Evolutionary conservation across 1,140 invertebrate genomes (phyloP), one percentile per base, ranked within the genome.

Genomic region (Chionoecetes opilio): DNA sequence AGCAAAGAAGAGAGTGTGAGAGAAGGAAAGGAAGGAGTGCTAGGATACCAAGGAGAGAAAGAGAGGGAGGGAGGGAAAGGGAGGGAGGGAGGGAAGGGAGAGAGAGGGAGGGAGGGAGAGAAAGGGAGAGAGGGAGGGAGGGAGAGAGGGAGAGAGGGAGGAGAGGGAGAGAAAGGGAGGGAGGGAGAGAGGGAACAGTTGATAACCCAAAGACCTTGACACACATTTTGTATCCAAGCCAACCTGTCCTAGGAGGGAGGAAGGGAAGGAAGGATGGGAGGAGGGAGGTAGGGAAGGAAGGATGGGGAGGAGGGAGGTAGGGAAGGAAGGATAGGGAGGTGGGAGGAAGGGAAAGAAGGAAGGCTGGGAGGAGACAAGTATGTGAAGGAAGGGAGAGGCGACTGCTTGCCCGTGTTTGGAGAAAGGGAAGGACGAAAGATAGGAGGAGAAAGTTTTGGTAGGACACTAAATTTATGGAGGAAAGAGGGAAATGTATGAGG

Each of bases 41-140:
- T 0, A n/a, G 37, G 9, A n/a, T 8, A 11, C n/a, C 3, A 17
- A 34, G 5, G 21, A 35, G 34, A 85, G 35, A 89, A 17, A 35
- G 34, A 85, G 14, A 11, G 31, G 11, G 34, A 37, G n/a, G n/a
- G 32, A 35, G 32, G 26, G 11, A 86, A 31, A 86, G 9, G 9
- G 11, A 41, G 2, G 29, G 86, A 37, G 17, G 35, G 0, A 88
- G 6, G 29, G 86, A 41, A 29, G 32, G n/a, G 37, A 37, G 37
- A 34, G 32, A 38, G 46, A 91, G 90, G 75, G 53, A 75, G 46
- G 35, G 46, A 91, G 46, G 34, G n/a, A 31, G 9, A 75, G 6
- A 29, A 35, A 32, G n/a, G 26, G 29, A 91, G 63, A 92, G 89
- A 53, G 35, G 37, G 37, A 92, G 63, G 35, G 63, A 82, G 32